phyloP scores from a whole-genome alignment of 2,888 invertebrate species.

The Eumerus sabulonum region DNA sequence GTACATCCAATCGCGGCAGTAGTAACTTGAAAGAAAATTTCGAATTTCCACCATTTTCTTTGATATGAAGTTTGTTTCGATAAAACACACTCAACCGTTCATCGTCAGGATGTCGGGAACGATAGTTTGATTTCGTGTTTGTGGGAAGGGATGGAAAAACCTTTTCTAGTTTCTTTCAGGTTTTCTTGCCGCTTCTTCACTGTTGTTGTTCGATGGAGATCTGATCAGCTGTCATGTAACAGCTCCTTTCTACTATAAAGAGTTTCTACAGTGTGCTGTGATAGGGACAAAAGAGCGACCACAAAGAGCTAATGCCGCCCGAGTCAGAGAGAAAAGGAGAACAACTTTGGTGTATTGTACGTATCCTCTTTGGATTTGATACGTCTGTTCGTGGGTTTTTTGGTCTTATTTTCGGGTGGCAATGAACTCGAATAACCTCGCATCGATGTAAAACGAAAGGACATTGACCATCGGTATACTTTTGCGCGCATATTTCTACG shows the following conservation, averaged over 20 bases:
- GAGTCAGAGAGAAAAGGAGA: conserved; percentile 13
- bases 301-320: not conserved
- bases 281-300: conserved; percentile 35
- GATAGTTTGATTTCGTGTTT: too few species aligned
- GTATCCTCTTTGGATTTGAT: conserved; percentile 11
- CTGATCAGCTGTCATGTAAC: conserved; percentile 39
- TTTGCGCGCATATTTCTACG: not conserved
- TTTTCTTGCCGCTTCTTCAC: not conserved
- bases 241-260: conserved; percentile 6
- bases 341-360: not conserved
- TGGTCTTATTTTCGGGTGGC: conserved; percentile 44
- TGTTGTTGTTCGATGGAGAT: conserved; percentile 11
- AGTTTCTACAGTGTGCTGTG: not conserved
- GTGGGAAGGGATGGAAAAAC: not conserved
- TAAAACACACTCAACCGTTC: too few species aligned
- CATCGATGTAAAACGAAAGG: conserved; percentile 36
- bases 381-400: conserved; percentile 1
- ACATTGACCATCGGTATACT: conserved; percentile 33
- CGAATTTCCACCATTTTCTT: conserved; percentile 8
- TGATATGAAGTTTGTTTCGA: too few species aligned
- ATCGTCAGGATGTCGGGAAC: too few species aligned
- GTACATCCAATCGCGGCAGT: not conserved
- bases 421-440: conserved; percentile 60
- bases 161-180: not conserved
- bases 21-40: conserved; percentile 8